Evolutionary conservation across 1,140 invertebrate genomes (phyloP), one percentile per base, ranked within the genome.

Genomic region (Musca vetustissima): DNA sequence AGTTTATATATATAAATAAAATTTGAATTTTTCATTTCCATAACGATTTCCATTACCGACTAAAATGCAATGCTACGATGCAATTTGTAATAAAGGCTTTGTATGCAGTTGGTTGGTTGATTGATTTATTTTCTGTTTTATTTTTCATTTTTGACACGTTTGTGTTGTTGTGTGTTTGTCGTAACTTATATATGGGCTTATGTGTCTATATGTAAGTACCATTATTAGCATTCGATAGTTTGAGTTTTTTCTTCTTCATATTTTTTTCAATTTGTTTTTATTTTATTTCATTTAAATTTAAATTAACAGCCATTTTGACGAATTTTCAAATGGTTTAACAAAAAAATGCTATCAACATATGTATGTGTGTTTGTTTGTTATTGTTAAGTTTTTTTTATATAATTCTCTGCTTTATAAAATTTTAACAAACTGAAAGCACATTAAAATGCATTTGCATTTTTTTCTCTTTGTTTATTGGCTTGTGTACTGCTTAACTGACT

Each of bases 291-390:
- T 61, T 48, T 48, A 68, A 59, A 43, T 68, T 48, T 47, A 80
- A 80, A 80, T 80, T 80, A 80, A 80, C 78, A 80, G 78, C 78
- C 78, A 80, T 80, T 80, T 80, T 80, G 78, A 80, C 78, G 78
- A 80, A 80, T 80, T 73, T 73, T 69, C 74, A 80, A 80, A 76
- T 73, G 71, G 80, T 71, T 67, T 55, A 52, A 67, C 50, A 43
- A 32, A 52, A 52, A 55, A 19, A 53, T 52, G 36, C 36, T 43
- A 2, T 43, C 36, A 43, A 43, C 11, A 43, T 43, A 6, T 43
- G 2, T 43, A 9, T 13, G 6, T 8, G 36, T 9, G 36, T 43
- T 7, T 43, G 4, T 43, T 4, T 43, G 36, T 43, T 7, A 4
- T 4, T 43, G 36, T 43, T 43, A 8, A 8, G 36, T 7, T 43